Percentiles rank a stretch among this genome's conserved stretches.
These are phyloP conservation scores for Romanogobio albipinnatus DNA, from an alignment of 2,113 vertebrate species.

Conservation along the genomic window DNA sequence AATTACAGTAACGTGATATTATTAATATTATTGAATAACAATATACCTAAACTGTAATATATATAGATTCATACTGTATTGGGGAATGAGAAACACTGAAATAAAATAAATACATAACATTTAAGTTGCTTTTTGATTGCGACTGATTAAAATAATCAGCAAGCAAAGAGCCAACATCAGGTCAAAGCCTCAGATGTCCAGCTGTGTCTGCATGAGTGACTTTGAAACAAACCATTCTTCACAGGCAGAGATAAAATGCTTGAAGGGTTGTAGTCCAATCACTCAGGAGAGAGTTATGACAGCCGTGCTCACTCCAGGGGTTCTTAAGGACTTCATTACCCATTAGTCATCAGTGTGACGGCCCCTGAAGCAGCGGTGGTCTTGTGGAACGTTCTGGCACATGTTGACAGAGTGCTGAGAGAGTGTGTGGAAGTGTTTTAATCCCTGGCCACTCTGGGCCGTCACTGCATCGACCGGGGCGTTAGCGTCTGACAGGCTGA, in stretches of 20 bases:
- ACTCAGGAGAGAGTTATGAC: constrained; percentile 33
- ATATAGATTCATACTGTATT: background rate
- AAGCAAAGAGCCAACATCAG: constrained; percentile 40
- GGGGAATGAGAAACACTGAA: background rate
- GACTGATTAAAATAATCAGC: constrained; percentile 23
- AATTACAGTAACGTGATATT: background rate
- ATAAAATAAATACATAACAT: background rate
- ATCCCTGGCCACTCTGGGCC: constrained; percentile 56
- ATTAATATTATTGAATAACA: background rate
- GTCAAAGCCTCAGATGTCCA: constrained; percentile 35
- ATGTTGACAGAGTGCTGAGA: constrained; percentile 51
- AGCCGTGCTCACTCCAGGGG: constrained; percentile 46
- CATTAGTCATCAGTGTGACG: constrained; percentile 57
- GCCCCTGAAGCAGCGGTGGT: constrained; percentile 52
- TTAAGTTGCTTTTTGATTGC: background rate
- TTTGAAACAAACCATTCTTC: constrained; percentile 40
- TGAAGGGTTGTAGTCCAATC: constrained; percentile 38
- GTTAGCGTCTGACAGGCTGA: constrained; percentile 59
- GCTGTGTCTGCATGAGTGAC: constrained; percentile 42
- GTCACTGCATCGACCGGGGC: constrained; percentile 53
- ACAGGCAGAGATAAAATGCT: constrained; percentile 40
- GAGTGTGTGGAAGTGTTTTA: constrained; percentile 61
- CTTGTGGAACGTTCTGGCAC: constrained; percentile 52
- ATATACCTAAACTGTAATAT: background rate
- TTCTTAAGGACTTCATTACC: constrained; percentile 57